These are phyloP conservation scores for Clarias batrachus DNA, from an alignment of 2,113 vertebrate genomes.

Conservation along the genomic window DNA sequence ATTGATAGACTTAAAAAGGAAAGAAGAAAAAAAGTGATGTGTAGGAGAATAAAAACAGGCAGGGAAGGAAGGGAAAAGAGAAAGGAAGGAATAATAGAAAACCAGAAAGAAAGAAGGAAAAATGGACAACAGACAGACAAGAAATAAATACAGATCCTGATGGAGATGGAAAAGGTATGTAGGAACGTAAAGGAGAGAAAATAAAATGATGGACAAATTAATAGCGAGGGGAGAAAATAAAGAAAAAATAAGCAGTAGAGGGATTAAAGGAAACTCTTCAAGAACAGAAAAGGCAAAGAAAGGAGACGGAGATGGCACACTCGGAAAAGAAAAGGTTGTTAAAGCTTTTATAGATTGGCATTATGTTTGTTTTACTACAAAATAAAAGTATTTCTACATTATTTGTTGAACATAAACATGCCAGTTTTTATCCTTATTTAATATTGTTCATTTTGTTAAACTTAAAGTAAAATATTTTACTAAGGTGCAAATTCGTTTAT, in stretches of 20 bases:
- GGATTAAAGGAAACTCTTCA: background rate
- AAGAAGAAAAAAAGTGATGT: background rate
- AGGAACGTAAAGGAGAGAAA: background rate
- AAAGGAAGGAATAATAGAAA: background rate
- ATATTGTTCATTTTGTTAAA: too few species aligned
- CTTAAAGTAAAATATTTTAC: too few species aligned
- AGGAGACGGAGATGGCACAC: background rate
- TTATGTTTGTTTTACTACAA: too few species aligned
- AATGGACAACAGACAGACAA: background rate
- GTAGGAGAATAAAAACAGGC: too few species aligned
- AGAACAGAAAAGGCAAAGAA: background rate
- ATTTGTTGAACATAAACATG: too few species aligned
- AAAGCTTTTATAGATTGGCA: too few species aligned
- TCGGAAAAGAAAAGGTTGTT: background rate
- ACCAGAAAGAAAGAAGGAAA: background rate
- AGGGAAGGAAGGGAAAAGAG: background rate
- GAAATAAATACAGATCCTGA: background rate
- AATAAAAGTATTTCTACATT: too few species aligned
- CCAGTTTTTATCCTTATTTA: too few species aligned
- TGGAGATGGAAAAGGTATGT: slow-evolving; percentile 4
- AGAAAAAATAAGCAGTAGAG: background rate
- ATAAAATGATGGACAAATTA: slow-evolving; percentile 6
- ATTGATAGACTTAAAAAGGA: too few species aligned
- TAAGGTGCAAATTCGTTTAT: too few species aligned
- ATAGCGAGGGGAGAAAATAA: background rate